These are phyloP conservation scores for Theodoxus fluviatilis DNA, from an alignment of 2,888 invertebrate species.

Conservation along the genomic window DNA sequence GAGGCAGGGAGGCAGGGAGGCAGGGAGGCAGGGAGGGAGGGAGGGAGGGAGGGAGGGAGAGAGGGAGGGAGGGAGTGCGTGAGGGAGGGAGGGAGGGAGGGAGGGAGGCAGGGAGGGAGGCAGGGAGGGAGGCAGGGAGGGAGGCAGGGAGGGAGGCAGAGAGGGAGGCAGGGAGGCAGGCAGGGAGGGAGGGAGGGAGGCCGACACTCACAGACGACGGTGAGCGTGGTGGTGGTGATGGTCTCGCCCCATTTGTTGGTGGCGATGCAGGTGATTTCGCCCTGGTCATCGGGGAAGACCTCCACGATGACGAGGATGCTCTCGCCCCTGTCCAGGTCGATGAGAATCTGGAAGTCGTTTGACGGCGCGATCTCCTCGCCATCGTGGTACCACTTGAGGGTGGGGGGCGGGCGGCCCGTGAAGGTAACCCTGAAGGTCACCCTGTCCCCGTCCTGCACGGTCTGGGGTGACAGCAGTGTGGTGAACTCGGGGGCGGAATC, in stretches of 20 bases:
- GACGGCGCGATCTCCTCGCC: constrained; percentile 64
- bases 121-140: too few relatives aligned
- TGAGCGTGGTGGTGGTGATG: constrained; percentile 79
- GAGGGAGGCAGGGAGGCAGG: too few relatives aligned
- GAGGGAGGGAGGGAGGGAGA: too few relatives aligned
- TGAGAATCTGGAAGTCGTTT: constrained; percentile 63
- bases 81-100: too few relatives aligned
- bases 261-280: constrained; percentile 91
- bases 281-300: constrained; percentile 99
- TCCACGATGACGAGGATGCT: constrained; percentile 90
- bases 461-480: constrained; percentile 75
- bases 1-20: too few relatives aligned
- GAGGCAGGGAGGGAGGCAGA: too few relatives aligned
- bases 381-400: constrained; percentile 66
- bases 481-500: constrained; percentile 78
- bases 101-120: too few relatives aligned
- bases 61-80: too few relatives aligned
- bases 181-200: constrained; percentile 15
- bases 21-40: too few relatives aligned
- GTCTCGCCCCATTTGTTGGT: constrained; percentile 86
- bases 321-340: constrained; percentile 76
- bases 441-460: constrained; percentile 90
- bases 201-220: constrained; percentile 63
- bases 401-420: constrained; percentile 54
- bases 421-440: constrained; percentile 54